Percentiles rank a stretch among this genome's conserved stretches.
phyloP scores from a whole-genome alignment of 2,888 invertebrate genomes.

The Lepidocyrtoides sp. region DNA sequence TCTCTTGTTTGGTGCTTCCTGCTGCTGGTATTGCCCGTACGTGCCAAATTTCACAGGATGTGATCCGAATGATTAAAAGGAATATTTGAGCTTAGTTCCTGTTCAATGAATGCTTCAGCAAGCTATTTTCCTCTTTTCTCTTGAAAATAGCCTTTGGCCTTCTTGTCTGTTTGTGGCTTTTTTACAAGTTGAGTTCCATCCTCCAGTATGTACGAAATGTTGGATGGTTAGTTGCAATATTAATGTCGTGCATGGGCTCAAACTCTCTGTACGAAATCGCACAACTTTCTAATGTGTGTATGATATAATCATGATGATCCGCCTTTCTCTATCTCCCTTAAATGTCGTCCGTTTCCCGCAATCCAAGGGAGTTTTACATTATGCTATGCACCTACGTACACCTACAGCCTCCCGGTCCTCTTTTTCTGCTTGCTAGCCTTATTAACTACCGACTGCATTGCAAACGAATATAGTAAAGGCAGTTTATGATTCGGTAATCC shows the following conservation, averaged over 20 bases:
- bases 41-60: conserved; percentile 79
- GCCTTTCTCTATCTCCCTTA: not conserved
- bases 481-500: no score
- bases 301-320: conserved; percentile 45
- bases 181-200: conserved; percentile 56
- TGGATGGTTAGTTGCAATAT: conserved; percentile 72
- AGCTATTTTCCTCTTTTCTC: conserved; percentile 74
- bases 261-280: conserved; percentile 35
- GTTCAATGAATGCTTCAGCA: conserved; percentile 68
- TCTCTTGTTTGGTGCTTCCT: conserved; percentile 54
- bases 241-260: conserved; percentile 59
- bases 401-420: not conserved
- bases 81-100: conserved; percentile 70
- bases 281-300: conserved; percentile 31
- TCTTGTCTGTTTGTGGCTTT: conserved; percentile 70
- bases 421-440: not conserved
- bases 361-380: not conserved
- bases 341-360: not conserved
- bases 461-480: no score
- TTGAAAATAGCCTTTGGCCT: conserved; percentile 75
- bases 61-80: conserved; percentile 73
- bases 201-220: conserved; percentile 43
- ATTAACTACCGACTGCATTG: not conserved
- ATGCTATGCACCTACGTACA: not conserved
- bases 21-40: conserved; percentile 69